Evolutionary conservation across 2,797 vertebrate genomes (phyloP), one percentile per base, ranked within the genome.

Genomic region (Etheostoma nigrum): DNA sequence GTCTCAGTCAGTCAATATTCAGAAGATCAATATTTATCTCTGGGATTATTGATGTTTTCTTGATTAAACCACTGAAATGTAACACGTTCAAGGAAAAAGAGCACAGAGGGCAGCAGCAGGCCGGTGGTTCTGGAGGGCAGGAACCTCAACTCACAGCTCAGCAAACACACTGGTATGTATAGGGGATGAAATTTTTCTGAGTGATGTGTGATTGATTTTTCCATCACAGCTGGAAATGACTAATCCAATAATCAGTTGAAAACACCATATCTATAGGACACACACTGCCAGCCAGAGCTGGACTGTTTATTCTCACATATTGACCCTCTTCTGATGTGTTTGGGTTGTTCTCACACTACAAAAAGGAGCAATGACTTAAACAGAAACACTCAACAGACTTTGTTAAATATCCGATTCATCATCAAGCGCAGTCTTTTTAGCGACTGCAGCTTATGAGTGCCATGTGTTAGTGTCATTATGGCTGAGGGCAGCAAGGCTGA

Each of bases 21-120:
- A 60, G 57, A 25, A 40, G 78, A 90, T 93, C 90, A 86, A 92
- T 91, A 87, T 79, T 82, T 72, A 77, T 92, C 85, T 81, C 59
- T 62, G 54, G 36, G 36, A 51, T 62, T 74, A 93, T 90, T 72
- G 86, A 91, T 90, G 86, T 81, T 27, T 62, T 74, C 86, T 86
- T 78, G 73, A 91, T 92, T 89, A 81, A 89, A 92, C 86, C 74
- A 74, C 61, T 65, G 78, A 79, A 79, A 58, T 74, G 74, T 62
- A 89, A 86, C 78, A 89, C 72, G 80, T 86, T 82, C 66, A 81
- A 76, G 74, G 67, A 72, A 62, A 84, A 60, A 45, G 54, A 55
- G 53, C 44, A 45, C 0, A 0, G 47, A 59, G 76, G 55, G 58
- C 18, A 74, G 47, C 55, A 59, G 59, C 30, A 36, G 52, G 7